These are phyloP conservation scores for Pelecanus crispus DNA, from an alignment of 2,113 vertebrate species.

Conservation along the genomic window DNA sequence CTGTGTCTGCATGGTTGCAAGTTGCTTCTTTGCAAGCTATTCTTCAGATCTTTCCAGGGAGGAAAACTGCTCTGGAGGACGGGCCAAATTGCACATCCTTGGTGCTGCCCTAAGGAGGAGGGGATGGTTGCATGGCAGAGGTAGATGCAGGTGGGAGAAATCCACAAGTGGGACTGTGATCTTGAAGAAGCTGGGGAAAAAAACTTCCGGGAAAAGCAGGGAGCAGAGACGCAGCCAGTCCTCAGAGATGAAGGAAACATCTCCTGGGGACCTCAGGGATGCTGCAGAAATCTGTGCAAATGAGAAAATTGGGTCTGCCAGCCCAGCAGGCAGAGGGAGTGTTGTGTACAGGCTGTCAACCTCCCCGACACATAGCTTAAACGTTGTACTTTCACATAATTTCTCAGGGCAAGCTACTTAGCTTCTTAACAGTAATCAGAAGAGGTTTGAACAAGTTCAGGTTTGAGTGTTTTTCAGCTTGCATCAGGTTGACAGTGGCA, in stretches of 20 bases:
- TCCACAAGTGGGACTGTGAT: rapidly evolving
- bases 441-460: not conserved
- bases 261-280: not conserved
- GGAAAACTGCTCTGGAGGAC: not conserved
- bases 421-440: not conserved
- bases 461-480: not conserved
- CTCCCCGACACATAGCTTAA: not conserved
- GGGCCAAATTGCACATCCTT: not conserved
- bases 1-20: rapidly evolving
- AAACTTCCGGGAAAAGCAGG: not conserved
- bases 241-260: not conserved
- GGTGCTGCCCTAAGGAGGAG: not conserved
- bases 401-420: not conserved
- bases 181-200: not conserved
- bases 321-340: not conserved
- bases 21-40: not conserved
- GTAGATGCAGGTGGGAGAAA: not conserved
- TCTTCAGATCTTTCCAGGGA: not conserved
- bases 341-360: not conserved
- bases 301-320: not conserved
- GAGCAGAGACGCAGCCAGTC: not conserved
- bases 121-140: too few species aligned
- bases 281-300: not conserved
- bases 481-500: too few species aligned
- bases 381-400: not conserved